Evolutionary conservation across 1,140 invertebrate genomes (phyloP).

Genomic region (Drosophila elegans): DNA sequence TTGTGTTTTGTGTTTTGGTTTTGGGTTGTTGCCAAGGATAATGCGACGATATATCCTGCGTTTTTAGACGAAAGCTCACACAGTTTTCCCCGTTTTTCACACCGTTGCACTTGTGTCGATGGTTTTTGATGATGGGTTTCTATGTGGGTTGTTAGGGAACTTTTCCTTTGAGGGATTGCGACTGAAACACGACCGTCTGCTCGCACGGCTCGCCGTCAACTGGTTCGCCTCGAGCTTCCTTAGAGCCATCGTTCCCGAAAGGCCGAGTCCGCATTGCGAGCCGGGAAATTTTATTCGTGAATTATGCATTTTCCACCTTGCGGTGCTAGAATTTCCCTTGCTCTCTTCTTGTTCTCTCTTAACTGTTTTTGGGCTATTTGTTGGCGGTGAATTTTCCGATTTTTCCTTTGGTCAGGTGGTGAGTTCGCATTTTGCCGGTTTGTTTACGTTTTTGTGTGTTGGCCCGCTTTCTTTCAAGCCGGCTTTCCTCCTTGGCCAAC

Average conservation of each 20-base stretch:
- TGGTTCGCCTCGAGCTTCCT: constrained; percentile 77
- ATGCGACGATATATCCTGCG: constrained; percentile 43
- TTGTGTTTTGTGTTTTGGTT: background rate
- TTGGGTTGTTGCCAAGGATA: constrained; percentile 43
- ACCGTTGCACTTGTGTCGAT: constrained; percentile 20
- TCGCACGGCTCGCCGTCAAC: constrained; percentile 81
- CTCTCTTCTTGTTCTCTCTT: constrained; percentile 28
- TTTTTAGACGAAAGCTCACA: constrained; percentile 14
- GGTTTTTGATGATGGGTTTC: constrained; percentile 16
- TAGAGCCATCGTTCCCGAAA: constrained; percentile 36
- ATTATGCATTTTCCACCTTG: constrained; percentile 38
- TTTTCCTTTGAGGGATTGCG: constrained; percentile 23
- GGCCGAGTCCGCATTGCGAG: constrained; percentile 11
- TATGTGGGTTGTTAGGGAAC: background rate
- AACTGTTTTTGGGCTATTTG: constrained; percentile 20
- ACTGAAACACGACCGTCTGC: constrained; percentile 82
- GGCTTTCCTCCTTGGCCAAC: constrained; percentile 59
- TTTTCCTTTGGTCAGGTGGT: constrained; percentile 37
- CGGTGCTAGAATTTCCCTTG: constrained; percentile 37
- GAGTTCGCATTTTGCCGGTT: constrained; percentile 76
- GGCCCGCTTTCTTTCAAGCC: constrained; percentile 49
- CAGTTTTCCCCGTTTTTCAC: constrained; percentile 5
- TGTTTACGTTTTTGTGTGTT: constrained; percentile 77
- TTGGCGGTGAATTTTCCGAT: constrained; percentile 56
- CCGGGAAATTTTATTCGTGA: constrained; percentile 23